Conservation (phyloP, 2,888 invertebrate genomes). For the Drosophila imparisetae region DNA sequence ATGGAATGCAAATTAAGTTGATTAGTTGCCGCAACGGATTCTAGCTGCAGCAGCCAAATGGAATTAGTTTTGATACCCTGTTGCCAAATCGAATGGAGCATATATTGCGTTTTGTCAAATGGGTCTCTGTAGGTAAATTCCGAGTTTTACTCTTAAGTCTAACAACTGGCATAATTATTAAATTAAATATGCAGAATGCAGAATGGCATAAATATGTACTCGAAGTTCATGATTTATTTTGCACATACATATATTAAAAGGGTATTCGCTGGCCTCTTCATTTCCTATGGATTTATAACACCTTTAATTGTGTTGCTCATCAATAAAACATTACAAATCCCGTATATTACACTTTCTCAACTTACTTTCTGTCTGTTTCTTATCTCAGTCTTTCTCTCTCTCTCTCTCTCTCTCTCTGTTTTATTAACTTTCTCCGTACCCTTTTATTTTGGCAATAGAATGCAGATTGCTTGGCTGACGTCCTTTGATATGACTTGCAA, state of each 20-base stretch:
- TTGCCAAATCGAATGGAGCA: not conserved
- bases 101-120: not conserved
- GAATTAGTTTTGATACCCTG: constrained; percentile 6
- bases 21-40: constrained; percentile 38
- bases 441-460: constrained; percentile 39
- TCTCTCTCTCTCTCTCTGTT: not conserved
- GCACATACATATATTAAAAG: not conserved
- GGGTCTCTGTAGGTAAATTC: not conserved
- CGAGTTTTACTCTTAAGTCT: no score
- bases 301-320: not conserved
- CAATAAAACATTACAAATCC: not conserved
- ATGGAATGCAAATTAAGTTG: constrained; percentile 33
- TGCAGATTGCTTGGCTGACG: constrained; percentile 55
- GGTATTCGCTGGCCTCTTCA: not conserved
- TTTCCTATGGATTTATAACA: not conserved
- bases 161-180: no score
- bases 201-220: not conserved
- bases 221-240: not conserved
- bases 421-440: not conserved
- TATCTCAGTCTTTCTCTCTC: not conserved
- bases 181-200: not conserved
- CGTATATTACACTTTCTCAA: not conserved
- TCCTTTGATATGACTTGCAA: constrained; percentile 60
- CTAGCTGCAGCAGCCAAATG: constrained; percentile 7
- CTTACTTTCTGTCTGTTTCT: not conserved